phyloP scores from a whole-genome alignment of 2,113 vertebrate species.

The Chinchilla lanigera region DNA sequence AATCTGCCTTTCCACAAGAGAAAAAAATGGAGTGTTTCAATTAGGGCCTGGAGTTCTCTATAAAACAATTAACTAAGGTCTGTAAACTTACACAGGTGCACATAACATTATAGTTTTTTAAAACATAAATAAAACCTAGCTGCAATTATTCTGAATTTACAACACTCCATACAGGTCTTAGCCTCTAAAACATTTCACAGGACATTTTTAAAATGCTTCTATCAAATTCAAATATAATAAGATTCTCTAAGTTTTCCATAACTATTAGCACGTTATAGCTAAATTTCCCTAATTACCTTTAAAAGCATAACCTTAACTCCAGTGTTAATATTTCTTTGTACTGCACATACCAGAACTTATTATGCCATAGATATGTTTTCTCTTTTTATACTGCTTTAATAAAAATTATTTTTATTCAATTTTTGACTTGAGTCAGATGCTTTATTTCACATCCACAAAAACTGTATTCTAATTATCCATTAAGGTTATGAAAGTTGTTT shows the following conservation, averaged over 20 bases:
- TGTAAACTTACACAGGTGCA: background rate
- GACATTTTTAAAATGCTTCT: background rate
- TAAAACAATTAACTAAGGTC: constrained; percentile 25
- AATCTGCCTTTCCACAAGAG: constrained; percentile 19
- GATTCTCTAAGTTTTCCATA: constrained; percentile 19
- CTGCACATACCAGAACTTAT: background rate
- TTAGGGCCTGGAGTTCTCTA: background rate
- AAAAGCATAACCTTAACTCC: constrained; percentile 26
- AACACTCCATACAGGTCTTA: background rate
- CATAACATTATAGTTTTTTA: constrained; percentile 24
- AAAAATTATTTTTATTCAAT: background rate
- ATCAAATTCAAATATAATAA: background rate
- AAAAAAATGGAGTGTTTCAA: background rate
- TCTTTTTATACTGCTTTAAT: background rate
- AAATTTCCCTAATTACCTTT: background rate
- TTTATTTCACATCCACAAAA: background rate
- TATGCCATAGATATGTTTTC: background rate
- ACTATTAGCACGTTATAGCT: background rate
- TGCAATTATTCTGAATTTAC: constrained; percentile 53
- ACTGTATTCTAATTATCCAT: background rate
- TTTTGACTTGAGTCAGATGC: constrained; percentile 8
- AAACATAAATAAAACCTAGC: constrained; percentile 3
- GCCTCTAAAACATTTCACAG: background rate
- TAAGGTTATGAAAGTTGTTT: background rate
- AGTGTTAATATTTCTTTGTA: background rate